These are phyloP conservation scores for Rhynchotus rufescens DNA, from an alignment of 2,797 vertebrate genomes.

Conservation along the genomic window DNA sequence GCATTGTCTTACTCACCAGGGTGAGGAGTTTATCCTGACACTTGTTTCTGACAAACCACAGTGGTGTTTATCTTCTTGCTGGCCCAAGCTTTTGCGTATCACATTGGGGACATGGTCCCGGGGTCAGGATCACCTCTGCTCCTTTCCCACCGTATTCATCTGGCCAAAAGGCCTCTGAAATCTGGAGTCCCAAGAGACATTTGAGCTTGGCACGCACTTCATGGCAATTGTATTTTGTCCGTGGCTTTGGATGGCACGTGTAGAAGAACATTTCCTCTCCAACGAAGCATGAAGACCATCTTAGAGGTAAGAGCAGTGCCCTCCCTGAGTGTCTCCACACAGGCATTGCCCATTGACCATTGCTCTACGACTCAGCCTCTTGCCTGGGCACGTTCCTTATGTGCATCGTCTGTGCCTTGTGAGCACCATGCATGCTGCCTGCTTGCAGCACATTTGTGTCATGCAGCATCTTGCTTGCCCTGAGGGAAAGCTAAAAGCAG, in stretches of 20 bases:
- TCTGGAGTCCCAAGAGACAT: background rate
- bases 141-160: background rate
- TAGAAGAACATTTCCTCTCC: background rate
- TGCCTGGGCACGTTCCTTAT: background rate
- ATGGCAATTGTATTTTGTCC: background rate
- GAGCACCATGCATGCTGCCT: background rate
- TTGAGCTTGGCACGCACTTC: background rate
- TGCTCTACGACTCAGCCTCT: background rate
- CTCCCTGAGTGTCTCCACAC: fast-evolving
- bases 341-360: background rate
- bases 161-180: background rate
- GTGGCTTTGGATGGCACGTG: background rate
- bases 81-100: background rate
- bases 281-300: background rate
- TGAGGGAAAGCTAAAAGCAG: background rate
- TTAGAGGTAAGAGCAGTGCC: background rate
- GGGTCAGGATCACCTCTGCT: background rate
- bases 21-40: background rate
- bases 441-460: background rate
- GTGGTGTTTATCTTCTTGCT: background rate
- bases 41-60: background rate
- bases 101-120: background rate
- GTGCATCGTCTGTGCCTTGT: fast-evolving
- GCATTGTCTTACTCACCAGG: background rate
- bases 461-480: background rate